phyloP scores from a whole-genome alignment of 2,113 vertebrate genomes.

The Poeciliopsis occidentalis region DNA sequence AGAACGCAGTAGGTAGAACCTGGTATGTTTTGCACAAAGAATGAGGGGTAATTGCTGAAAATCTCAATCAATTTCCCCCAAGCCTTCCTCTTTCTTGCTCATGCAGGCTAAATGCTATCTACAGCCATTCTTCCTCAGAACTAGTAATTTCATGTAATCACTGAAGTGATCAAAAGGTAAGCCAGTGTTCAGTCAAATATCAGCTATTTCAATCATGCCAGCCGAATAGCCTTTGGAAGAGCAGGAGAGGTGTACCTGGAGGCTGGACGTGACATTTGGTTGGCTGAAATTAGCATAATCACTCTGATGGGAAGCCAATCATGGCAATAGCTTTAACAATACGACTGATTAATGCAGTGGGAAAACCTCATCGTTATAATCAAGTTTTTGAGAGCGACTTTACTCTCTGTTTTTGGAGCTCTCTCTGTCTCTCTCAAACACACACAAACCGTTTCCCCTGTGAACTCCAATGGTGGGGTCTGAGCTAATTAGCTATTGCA shows the following conservation, averaged over 20 bases:
- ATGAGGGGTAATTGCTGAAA: conserved; percentile 72
- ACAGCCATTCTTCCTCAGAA: conserved; percentile 69
- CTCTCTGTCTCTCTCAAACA: neutral
- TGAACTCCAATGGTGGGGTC: conserved; percentile 8
- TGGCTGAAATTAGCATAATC: conserved; percentile 80
- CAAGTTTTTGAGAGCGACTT: conserved; percentile 66
- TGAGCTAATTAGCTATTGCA: conserved; percentile 27
- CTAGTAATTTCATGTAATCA: conserved; percentile 81
- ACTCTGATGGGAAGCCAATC: conserved; percentile 77
- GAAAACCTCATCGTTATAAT: conserved; percentile 70
- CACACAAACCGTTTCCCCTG: conserved; percentile 3
- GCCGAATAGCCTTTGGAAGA: conserved; percentile 55
- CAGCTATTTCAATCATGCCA: conserved; percentile 72
- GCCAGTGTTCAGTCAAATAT: conserved; percentile 72
- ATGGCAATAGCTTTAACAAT: conserved; percentile 76
- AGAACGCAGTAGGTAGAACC: conserved; percentile 37
- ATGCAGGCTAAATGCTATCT: conserved; percentile 72
- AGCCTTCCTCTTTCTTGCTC: conserved; percentile 63
- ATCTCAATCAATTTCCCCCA: conserved; percentile 75
- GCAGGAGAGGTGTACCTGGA: conserved; percentile 58
- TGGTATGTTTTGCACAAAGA: conserved; percentile 67
- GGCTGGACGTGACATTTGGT: conserved; percentile 80
- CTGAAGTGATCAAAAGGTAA: conserved; percentile 69
- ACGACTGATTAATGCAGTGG: conserved; percentile 78
- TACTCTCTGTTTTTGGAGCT: conserved; percentile 50